Evolutionary conservation across 2,797 vertebrate genomes (phyloP), one percentile per base, ranked within the genome.

Genomic region (Sebastes steindachneri): DNA sequence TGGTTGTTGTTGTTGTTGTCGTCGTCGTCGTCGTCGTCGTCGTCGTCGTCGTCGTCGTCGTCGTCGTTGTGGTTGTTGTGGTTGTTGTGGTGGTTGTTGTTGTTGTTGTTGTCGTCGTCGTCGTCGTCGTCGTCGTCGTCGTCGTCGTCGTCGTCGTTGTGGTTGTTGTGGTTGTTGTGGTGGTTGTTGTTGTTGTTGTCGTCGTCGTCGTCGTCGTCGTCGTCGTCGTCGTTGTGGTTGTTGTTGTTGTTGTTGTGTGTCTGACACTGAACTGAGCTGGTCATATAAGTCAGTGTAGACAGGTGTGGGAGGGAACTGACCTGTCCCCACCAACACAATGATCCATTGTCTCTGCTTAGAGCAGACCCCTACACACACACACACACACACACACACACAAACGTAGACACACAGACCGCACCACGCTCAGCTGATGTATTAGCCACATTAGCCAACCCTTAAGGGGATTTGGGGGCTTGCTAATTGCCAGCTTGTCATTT

Each of bases 401-500:
- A 37, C 4, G 3, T 11, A 79, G 5, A 71, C 57, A 65, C 70
- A 80, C 65, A 76, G 6, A 68, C 78, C 19, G 6, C 51, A 95
- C 95, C 93, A 94, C 86, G 91, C 92, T 94, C 95, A 94, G 96
- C 96, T 96, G 89, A 96, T 94, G 94, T 95, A 95, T 96, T 96
- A 94, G 70, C 87, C 94, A 97, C 96, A 97, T 97, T 96, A 97
- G 95, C 93, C 89, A 93, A 93, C 95, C 97, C 96, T 96, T 96
- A 93, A 88, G 95, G 97, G 97, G 97, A 97, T 97, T 97, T 97
- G 93, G 94, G 95, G 95, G 94, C 91, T 88, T 96, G 96, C 96
- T 98, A 99, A 99, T 98, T 98, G 96, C 96, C 94, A 96, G 96
- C 96, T 97, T 97, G 97, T 97, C 96, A 97, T 97, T 97, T 98